Base-by-base conservation (phyloP, 2,888 invertebrate species). In the Pristionchus mayeri region DNA sequence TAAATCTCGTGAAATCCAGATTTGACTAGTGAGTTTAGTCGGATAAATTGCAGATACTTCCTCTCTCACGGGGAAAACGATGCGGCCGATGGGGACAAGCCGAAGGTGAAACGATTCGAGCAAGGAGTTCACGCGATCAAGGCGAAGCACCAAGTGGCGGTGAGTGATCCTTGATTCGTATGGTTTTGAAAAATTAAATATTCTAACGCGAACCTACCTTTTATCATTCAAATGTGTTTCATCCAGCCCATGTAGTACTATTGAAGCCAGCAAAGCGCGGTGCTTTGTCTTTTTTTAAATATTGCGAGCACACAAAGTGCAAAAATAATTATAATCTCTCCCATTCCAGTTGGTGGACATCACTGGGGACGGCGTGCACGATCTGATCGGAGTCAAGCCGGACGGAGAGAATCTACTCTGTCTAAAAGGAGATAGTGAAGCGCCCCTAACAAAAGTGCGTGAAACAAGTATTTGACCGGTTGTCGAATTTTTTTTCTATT, bases 361-460 rank as follows among this genome's bases (percentile, higher is more conserved):
- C 2, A 87, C 89, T 21, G 89, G 91, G 30, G 92, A 92, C 80
- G 92, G 92, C 13, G 84, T 86, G 27, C 88, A 90, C 50, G 92
- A 92, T 84, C 84, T 92, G 37, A 48, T 92, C 30, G 92, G 91
- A n/a, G 91, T 92, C 18, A 24, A 44, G 24, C 0, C 21, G 18
- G 83, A 85, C 30, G 87, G 88, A 48, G 87, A 87, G 37, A 71
- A 87, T 6, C 57, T 89, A 50, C 87, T 86, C 57, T 89, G 89
- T 57, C 48, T 85, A 11, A 54, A 63, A 18, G 63, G 63, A 13
- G 24, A 13, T 63, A n/a, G n/a, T 11, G 34, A 30, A n/a, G 6
- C 16, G 34, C 4, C 16, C 27, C 63, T 6, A 7, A 27, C 63
- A 16, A 27, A 21, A 30, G 30, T 7, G 63, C n/a, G 34, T 3